Conservation (phyloP, 1,140 invertebrate species). For the Heliconius hewitsoni region DNA sequence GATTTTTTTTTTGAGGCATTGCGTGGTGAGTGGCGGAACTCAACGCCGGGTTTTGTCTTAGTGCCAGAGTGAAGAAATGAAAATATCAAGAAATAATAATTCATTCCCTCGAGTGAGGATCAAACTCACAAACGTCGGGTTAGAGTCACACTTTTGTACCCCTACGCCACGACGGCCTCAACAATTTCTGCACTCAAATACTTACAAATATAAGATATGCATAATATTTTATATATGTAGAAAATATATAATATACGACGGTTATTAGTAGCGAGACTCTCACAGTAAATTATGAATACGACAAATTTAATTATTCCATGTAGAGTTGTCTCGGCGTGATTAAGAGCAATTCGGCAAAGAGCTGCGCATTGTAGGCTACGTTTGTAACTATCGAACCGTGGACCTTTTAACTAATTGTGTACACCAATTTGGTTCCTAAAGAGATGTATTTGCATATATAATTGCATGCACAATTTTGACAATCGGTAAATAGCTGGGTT, state of each 20-base stretch:
- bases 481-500: conserved; percentile 37
- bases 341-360: conserved; percentile 34
- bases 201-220: not conserved
- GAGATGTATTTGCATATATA: conserved; percentile 32
- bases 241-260: conserved; percentile 1
- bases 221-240: not conserved
- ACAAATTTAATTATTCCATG: conserved; percentile 39
- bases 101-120: too few relatives aligned
- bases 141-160: too few relatives aligned
- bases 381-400: conserved; percentile 30
- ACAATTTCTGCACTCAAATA: not conserved
- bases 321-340: conserved; percentile 41
- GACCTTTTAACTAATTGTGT: conserved; percentile 20
- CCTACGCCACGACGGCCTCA: too few relatives aligned
- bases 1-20: too few relatives aligned
- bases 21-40: too few relatives aligned
- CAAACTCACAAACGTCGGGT: too few relatives aligned
- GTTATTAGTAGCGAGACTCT: conserved; percentile 16
- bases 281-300: conserved; percentile 23
- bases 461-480: conserved; percentile 37
- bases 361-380: conserved; percentile 26
- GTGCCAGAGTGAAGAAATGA: too few relatives aligned
- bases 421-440: conserved; percentile 27
- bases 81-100: too few relatives aligned
- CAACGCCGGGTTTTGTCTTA: too few relatives aligned